Percentiles rank a stretch among this genome's conserved stretches.
These are phyloP conservation scores for Diadumene lineata DNA, from an alignment of 92 coral and sea anemone species.

Conservation along the genomic window DNA sequence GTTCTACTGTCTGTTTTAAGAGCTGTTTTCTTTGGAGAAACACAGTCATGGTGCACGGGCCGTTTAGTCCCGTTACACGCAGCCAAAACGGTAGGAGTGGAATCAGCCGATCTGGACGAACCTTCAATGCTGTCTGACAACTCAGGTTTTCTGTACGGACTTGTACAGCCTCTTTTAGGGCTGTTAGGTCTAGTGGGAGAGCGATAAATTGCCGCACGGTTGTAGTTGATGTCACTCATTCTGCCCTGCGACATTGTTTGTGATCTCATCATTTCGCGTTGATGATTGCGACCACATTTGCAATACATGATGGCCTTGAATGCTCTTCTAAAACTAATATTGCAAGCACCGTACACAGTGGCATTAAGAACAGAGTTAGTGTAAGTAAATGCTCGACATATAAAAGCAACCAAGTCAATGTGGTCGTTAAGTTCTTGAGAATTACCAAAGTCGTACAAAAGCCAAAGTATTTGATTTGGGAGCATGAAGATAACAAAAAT, in stretches of 20 bases:
- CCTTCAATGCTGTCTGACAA: background rate
- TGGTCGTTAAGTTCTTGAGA: conserved; percentile 42
- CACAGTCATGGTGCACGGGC: too few relatives aligned
- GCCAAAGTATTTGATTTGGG: conserved; percentile 89
- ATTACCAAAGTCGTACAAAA: conserved; percentile 63
- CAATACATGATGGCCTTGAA: conserved; percentile 57
- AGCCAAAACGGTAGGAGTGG: background rate
- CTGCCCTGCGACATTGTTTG: background rate
- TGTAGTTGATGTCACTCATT: background rate
- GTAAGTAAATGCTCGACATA: conserved; percentile 84
- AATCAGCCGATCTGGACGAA: background rate
- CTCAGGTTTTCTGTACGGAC: background rate
- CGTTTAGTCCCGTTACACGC: background rate
- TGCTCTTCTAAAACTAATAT: conserved; percentile 67
- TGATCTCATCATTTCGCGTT: conserved; percentile 34
- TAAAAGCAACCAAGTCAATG: conserved; percentile 52
- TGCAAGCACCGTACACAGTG: conserved; percentile 76
- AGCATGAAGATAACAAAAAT: conserved; percentile 87
- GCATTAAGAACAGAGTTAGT: conserved; percentile 84
- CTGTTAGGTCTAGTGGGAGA: background rate
- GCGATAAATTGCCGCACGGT: background rate
- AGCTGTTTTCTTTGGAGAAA: background rate
- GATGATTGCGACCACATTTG: conserved; percentile 59
- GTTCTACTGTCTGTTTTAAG: background rate
- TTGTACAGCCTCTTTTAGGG: background rate